A percentile compares a stretch with the other conserved stretches of the same genome.
Conservation (phyloP, 2,888 invertebrate genomes). For the Mythimna lalbum region DNA sequence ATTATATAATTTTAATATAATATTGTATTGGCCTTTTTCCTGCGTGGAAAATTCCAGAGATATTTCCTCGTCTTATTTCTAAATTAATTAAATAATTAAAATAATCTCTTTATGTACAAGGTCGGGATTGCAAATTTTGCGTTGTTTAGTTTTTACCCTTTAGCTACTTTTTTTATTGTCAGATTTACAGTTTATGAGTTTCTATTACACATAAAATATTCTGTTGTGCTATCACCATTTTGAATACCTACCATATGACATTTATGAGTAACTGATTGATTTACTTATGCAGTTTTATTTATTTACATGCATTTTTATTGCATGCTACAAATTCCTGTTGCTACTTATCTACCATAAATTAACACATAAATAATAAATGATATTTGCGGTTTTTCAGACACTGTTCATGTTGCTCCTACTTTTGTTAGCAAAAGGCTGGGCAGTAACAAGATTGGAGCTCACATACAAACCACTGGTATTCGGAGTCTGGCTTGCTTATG, state of each 20-base stretch:
- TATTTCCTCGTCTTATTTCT: too few relatives aligned
- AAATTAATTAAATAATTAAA: too few relatives aligned
- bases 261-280: neutral
- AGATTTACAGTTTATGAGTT: too few relatives aligned
- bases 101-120: too few relatives aligned
- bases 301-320: constrained; percentile 17
- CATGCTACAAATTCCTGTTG: constrained; percentile 18
- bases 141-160: neutral
- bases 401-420: constrained; percentile 98
- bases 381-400: constrained; percentile 91
- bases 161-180: neutral
- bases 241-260: neutral
- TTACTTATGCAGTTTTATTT: neutral
- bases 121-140: neutral
- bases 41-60: constrained; percentile 4
- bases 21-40: neutral
- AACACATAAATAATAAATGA: neutral
- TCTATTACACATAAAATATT: neutral
- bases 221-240: neutral
- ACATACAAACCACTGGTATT: constrained; percentile 96
- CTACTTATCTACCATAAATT: constrained; percentile 30
- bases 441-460: constrained; percentile 97
- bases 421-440: constrained; percentile 99
- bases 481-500: constrained; percentile 97
- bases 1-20: neutral